Percentiles rank a stretch among this genome's conserved stretches.
Evolutionary conservation across 2,888 invertebrate genomes (phyloP).

Genomic region (Agrenia bidenticulata): DNA sequence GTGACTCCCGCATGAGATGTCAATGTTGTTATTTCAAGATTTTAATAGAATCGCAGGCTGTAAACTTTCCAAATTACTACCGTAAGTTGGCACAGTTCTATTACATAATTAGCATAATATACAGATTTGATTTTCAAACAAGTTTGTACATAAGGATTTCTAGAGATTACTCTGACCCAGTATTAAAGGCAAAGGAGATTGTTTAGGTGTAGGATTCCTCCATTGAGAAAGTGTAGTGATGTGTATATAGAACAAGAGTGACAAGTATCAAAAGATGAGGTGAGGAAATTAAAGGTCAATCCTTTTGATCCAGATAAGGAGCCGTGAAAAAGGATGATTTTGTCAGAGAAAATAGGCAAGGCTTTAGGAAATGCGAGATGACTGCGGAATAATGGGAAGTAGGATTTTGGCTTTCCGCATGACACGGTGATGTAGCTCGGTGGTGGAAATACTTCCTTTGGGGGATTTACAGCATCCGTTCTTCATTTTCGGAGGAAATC

Average conservation of each 20-base stretch:
- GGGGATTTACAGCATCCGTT: constrained; percentile 25
- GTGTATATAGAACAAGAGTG: background rate
- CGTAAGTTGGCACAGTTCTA: too few species aligned
- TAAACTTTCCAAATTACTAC: too few species aligned
- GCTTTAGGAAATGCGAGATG: background rate
- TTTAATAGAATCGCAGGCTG: too few species aligned
- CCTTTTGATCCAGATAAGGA: constrained; percentile 16
- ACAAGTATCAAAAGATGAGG: constrained; percentile 10
- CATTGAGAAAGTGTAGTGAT: background rate
- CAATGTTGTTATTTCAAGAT: too few species aligned
- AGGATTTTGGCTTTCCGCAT: constrained; percentile 14
- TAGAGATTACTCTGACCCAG: too few species aligned
- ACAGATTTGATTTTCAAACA: too few species aligned
- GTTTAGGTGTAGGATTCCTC: too few species aligned
- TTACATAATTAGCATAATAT: too few species aligned
- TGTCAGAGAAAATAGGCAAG: constrained; percentile 13
- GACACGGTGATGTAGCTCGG: constrained; percentile 6
- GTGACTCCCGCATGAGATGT: too few species aligned
- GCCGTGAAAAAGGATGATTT: constrained; percentile 18
- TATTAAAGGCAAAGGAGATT: too few species aligned
- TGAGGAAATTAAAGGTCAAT: constrained; percentile 22
- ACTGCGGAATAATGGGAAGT: constrained; percentile 19
- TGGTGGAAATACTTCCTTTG: constrained; percentile 16
- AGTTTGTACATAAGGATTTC: too few species aligned
- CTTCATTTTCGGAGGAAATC: constrained; percentile 22